Evolutionary conservation across 2,797 vertebrate genomes (phyloP).

Genomic region (Xenops minutus): DNA sequence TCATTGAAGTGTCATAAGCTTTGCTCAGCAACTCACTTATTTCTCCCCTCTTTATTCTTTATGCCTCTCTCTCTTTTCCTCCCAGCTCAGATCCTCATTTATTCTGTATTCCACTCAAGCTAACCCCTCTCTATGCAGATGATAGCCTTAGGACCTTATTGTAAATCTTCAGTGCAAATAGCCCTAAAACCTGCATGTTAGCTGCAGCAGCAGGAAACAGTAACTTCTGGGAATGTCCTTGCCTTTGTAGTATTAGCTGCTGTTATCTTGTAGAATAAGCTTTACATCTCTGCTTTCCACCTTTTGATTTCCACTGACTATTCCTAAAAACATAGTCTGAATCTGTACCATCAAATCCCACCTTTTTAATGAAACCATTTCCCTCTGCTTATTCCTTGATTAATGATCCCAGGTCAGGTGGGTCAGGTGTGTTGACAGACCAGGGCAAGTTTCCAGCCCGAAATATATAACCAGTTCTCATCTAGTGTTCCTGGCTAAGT

Average conservation of each 20-base stretch:
- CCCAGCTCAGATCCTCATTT: background rate
- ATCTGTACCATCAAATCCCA: background rate
- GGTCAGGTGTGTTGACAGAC: background rate
- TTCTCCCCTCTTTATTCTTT: background rate
- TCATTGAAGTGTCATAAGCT: background rate
- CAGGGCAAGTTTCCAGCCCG: background rate
- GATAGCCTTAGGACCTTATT: background rate
- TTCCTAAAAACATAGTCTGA: background rate
- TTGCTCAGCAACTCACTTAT: background rate
- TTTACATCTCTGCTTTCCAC: background rate
- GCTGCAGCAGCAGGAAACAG: background rate
- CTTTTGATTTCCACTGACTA: background rate
- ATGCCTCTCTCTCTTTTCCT: background rate
- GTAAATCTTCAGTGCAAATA: background rate
- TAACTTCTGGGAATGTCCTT: background rate
- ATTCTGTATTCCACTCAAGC: background rate
- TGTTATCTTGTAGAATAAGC: background rate
- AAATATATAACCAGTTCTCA: background rate
- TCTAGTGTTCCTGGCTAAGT: background rate
- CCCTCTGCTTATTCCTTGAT: background rate
- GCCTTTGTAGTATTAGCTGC: background rate
- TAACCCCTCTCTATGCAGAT: background rate
- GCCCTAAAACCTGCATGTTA: background rate
- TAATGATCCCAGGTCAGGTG: fast-evolving
- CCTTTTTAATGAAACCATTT: background rate